Evolutionary conservation across 2,113 vertebrate species (phyloP), one percentile per base, ranked within the genome.

Genomic region (Menura novaehollandiae): DNA sequence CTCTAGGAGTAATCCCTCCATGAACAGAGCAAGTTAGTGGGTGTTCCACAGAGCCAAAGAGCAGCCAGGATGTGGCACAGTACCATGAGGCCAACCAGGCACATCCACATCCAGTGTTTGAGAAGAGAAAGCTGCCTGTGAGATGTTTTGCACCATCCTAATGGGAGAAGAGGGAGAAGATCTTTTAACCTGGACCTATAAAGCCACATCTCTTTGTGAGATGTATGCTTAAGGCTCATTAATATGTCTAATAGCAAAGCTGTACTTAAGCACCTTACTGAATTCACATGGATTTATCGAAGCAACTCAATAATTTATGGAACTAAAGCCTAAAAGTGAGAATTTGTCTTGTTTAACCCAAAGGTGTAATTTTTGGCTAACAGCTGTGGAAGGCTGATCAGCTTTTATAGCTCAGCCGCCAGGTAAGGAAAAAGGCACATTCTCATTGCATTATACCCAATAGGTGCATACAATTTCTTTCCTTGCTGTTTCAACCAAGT

Each of bases 61-160:
- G 33, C 68, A 88, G 44, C 21, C 1, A 9, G 30, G 44, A 47
- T 13, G 10, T 15, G 35, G 22, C 37, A 44, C 39, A 74, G 39
- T 1, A 6, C 46, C 33, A 13, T 10, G 7, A 7, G 4, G 39
- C 37, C 63, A 74, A 43, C 15, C 37, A 0, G 0, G 37, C 59
- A 67, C 39, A 43, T 6, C 46, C 39, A 27, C n/a, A 52, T 41
- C 19, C 17, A 6, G 11, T 21, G 53, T 28, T 11, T 35, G 59
- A 73, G 53, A 32, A 49, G 39, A 82, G 8, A 14, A 33, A 26
- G 7, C n/a, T 83, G 49, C 28, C 44, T 44, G 9, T 4, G 8
- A 82, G 46, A 76, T 15, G 37, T 41, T 68, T 18, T 37, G 35
- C 27, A 4, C n/a, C 8, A 4, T 51, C 67, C 44, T 37, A 28